These are phyloP conservation scores for Dasyornis broadbenti DNA, from an alignment of 2,113 vertebrate genomes.

Conservation along the genomic window DNA sequence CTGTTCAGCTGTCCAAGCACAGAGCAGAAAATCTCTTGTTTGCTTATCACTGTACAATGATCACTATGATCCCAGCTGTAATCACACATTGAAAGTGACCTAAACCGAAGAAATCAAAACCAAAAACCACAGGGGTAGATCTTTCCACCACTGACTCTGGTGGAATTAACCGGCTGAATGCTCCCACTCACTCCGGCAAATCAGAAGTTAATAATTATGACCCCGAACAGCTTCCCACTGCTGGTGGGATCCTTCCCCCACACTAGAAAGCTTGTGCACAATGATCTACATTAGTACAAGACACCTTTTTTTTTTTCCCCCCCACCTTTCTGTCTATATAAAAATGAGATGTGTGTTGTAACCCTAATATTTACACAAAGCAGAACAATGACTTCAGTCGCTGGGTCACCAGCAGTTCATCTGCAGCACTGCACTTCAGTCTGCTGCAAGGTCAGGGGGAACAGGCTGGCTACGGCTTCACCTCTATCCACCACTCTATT, in stretches of 20 bases:
- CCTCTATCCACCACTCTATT: constrained; percentile 17
- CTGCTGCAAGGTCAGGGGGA: not conserved
- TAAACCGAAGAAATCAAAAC: constrained; percentile 18
- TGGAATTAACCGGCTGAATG: not conserved
- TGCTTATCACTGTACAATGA: constrained; percentile 24
- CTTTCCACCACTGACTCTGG: not conserved
- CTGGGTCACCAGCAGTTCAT: constrained; percentile 32
- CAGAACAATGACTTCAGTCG: not conserved
- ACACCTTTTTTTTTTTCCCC: not conserved
- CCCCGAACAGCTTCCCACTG: not conserved
- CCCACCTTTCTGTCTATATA: constrained; percentile 7
- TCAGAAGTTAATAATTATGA: constrained; percentile 3
- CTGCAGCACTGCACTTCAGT: not conserved
- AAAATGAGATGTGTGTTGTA: constrained; percentile 16
- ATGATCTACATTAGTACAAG: constrained; percentile 13
- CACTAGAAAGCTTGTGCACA: not conserved
- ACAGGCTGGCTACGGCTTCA: constrained; percentile 15
- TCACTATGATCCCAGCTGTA: not conserved
- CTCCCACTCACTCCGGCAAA: constrained; percentile 1
- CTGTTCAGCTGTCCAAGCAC: not conserved
- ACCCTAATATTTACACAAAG: constrained; percentile 28
- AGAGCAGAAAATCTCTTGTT: constrained; percentile 13
- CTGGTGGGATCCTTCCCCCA: not conserved
- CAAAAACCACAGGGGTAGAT: not conserved
- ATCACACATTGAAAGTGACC: not conserved